Percentiles rank a stretch among this genome's conserved stretches.
Conservation (phyloP, 2,113 vertebrate species). For the Nothoprocta perdicaria region DNA sequence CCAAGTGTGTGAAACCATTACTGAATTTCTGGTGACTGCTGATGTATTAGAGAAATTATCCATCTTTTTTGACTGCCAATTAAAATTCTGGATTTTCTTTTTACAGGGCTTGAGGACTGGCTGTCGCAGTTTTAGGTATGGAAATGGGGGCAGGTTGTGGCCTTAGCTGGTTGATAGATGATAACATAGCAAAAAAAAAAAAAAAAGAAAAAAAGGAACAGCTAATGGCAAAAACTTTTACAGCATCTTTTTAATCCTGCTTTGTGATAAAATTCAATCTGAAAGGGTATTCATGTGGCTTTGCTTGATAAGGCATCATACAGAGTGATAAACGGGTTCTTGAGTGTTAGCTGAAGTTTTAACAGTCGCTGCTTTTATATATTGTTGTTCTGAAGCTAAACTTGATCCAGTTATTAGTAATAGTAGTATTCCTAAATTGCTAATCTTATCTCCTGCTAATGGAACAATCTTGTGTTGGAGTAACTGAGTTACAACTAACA, state of each 20-base stretch:
- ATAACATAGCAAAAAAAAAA: neutral
- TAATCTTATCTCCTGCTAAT: neutral
- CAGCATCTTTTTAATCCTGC: neutral
- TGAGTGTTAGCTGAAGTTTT: neutral
- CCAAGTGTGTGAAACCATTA: neutral
- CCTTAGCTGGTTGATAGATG: neutral
- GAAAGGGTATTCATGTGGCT: neutral
- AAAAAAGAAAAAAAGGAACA: neutral
- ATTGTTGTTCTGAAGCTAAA: neutral
- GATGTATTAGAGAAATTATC: neutral
- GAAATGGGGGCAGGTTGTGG: neutral
- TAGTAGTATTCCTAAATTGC: neutral
- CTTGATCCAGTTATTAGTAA: neutral
- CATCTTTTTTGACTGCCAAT: neutral
- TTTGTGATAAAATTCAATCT: neutral
- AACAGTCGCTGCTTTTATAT: neutral
- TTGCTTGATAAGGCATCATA: neutral
- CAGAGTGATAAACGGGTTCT: neutral
- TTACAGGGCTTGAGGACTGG: neutral
- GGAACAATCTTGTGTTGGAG: neutral
- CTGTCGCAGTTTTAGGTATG: neutral
- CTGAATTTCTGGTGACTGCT: neutral
- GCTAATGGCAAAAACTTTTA: neutral
- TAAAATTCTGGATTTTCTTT: neutral
- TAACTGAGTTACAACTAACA: neutral